These are phyloP conservation scores for Melanotaenia boesemani DNA, from an alignment of 2,797 vertebrate species.

Conservation along the genomic window DNA sequence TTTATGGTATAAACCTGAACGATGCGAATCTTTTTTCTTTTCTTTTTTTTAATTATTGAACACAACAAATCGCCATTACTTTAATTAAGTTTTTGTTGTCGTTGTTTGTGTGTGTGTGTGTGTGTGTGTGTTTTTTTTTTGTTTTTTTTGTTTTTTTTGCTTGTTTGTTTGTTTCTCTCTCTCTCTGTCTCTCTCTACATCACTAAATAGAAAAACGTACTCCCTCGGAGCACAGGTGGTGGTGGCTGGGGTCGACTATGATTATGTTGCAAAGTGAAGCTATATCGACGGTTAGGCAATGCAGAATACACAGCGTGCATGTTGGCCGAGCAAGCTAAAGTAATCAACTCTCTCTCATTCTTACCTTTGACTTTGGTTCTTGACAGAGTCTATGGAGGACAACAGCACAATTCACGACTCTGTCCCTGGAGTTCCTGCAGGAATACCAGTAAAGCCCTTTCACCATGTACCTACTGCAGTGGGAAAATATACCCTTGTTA, in stretches of 20 bases:
- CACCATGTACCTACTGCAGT: constrained; percentile 25
- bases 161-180: too few species aligned
- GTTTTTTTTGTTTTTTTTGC: too few species aligned
- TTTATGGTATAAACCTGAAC: constrained; percentile 9
- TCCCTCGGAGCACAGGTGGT: constrained; percentile 7
- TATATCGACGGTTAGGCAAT: constrained; percentile 30
- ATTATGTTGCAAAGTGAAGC: constrained; percentile 45
- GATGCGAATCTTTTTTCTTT: neutral
- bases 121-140: neutral
- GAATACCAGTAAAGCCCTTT: constrained; percentile 42
- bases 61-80: constrained; percentile 22
- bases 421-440: constrained; percentile 44
- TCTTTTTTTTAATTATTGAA: constrained; percentile 7
- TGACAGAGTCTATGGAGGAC: constrained; percentile 56
- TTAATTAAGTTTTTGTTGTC: neutral
- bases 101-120: neutral
- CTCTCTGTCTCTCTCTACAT: neutral
- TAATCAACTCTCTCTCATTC: constrained; percentile 48
- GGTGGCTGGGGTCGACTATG: constrained; percentile 7
- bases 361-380: constrained; percentile 68
- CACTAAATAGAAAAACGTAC: constrained; percentile 21
- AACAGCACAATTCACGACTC: constrained; percentile 43
- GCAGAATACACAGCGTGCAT: constrained; percentile 32
- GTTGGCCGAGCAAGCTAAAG: constrained; percentile 40
- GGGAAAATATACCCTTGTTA: constrained; percentile 9